Evolutionary conservation across 2,113 vertebrate genomes (phyloP).

Genomic region (Blennius ocellaris): DNA sequence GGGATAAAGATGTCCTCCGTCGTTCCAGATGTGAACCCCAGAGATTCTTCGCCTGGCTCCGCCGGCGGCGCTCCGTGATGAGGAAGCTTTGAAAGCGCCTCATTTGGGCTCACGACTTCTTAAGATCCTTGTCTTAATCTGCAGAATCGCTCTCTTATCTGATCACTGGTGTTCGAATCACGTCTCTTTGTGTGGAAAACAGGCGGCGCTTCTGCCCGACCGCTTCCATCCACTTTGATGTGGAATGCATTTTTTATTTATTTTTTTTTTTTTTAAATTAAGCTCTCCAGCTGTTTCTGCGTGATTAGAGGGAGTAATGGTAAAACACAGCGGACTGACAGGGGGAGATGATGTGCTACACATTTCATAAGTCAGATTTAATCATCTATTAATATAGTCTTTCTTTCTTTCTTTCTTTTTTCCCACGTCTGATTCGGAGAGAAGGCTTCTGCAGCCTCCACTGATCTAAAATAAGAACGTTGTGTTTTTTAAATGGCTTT

Average conservation of each 20-base stretch:
- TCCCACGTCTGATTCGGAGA: not conserved
- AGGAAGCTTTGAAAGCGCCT: conserved; percentile 55
- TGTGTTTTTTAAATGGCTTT: not conserved
- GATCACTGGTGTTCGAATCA: conserved; percentile 53
- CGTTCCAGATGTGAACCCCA: not conserved
- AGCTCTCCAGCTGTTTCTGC: not conserved
- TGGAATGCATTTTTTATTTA: conserved; percentile 20
- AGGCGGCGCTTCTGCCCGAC: conserved; percentile 10
- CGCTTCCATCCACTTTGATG: conserved; percentile 24
- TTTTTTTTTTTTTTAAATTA: not conserved
- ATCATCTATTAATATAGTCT: conserved; percentile 9
- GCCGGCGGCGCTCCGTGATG: conserved; percentile 34
- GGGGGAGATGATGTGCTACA: not conserved
- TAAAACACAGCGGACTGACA: conserved; percentile 7
- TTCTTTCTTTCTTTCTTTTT: not conserved
- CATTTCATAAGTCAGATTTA: conserved; percentile 34
- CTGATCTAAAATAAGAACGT: not conserved
- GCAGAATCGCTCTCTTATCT: conserved; percentile 63
- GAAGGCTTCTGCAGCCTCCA: not conserved
- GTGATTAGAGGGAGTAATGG: conserved; percentile 7
- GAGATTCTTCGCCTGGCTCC: conserved; percentile 8
- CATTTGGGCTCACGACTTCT: conserved; percentile 50
- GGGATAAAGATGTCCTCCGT: too few species aligned
- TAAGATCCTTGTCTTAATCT: conserved; percentile 63
- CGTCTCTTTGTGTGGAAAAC: conserved; percentile 60